Evolutionary conservation across 2,888 invertebrate genomes (phyloP), one percentile per base, ranked within the genome.

Genomic region (Drosophila maculinotata): DNA sequence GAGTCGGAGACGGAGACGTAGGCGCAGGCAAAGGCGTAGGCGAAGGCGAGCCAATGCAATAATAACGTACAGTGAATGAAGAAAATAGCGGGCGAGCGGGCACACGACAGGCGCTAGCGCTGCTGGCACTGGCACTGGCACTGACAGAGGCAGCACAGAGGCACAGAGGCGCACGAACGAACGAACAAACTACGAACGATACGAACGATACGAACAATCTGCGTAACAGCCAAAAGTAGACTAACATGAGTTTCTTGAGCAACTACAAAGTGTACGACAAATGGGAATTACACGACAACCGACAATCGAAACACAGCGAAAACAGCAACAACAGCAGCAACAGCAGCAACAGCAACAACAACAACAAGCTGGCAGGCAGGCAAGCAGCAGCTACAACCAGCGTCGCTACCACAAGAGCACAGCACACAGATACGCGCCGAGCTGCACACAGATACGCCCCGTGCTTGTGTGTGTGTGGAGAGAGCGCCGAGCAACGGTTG

Each of bases 151-250:
- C 47, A 45, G 60, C 47, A 62, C 57, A 48, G 48, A 52, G 62
- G 72, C 71, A 58, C 58, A 71, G 58, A 66, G 52, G 36, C 84
- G 80, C 75, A 77, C 88, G 84, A 87, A 76, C 87, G 85, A 89
- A 48, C 58, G 67, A 51, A 2, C 2, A 4, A 77, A 87, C 83
- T 87, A 76, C 87, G 85, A 89, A 48, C 58, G 57, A 41, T 39
- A 57, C 69, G 62, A 57, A 54, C 66, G 88, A 83, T 79, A 80
- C 89, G 87, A 90, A 91, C 91, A 89, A 91, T 89, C 90, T 89
- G 89, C 90, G 89, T 90, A 90, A 90, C 91, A 91, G 91, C 91
- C 91, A 90, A 91, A 91, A 90, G 90, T 90, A 90, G 91, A 91
- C 91, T 91, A 91, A 91, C 91, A 91, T 89, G 90, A 90, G 87